These are phyloP conservation scores for Platyscelio sp. DNA, from an alignment of 2,888 invertebrate genomes.

Conservation along the genomic window DNA sequence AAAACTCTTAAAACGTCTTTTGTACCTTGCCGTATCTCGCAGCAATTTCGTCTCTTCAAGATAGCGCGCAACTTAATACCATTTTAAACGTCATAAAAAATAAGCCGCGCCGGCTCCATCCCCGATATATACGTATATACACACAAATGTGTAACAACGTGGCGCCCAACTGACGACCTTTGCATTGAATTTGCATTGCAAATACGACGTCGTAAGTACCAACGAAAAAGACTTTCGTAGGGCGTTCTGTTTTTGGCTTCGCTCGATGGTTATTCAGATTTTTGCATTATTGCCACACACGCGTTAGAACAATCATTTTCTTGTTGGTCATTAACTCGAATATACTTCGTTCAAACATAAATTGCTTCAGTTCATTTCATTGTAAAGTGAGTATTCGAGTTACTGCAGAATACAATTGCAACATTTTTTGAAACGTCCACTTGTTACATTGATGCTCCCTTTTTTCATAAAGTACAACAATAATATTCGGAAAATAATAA, in stretches of 20 bases:
- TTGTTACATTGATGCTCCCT: too few species aligned
- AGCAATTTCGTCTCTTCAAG: slow-evolving; percentile 63
- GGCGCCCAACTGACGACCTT: slow-evolving; percentile 61
- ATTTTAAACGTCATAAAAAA: slow-evolving; percentile 68
- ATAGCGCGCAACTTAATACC: slow-evolving; percentile 61
- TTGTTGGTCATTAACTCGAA: too few species aligned
- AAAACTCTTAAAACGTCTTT: slow-evolving; percentile 63
- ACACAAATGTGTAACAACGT: slow-evolving; percentile 51
- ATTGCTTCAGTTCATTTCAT: too few species aligned
- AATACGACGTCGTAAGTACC: slow-evolving; percentile 58
- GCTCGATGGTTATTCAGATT: slow-evolving; percentile 50
- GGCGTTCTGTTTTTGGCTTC: slow-evolving; percentile 36
- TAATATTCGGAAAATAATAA: too few species aligned
- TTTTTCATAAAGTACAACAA: too few species aligned
- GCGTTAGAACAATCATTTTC: slow-evolving; percentile 32
- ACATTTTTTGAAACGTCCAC: too few species aligned
- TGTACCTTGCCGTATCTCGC: slow-evolving; percentile 58
- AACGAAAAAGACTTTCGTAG: slow-evolving; percentile 48
- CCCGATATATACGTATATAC: slow-evolving; percentile 32
- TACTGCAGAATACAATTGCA: too few species aligned
- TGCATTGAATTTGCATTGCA: slow-evolving; percentile 65
- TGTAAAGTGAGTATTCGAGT: too few species aligned
- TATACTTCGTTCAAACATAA: too few species aligned
- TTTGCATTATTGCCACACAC: slow-evolving; percentile 49
- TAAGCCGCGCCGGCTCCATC: slow-evolving; percentile 39